phyloP scores from a whole-genome alignment of 2,797 vertebrate genomes.

The Cryptoblepharus egeriae region DNA sequence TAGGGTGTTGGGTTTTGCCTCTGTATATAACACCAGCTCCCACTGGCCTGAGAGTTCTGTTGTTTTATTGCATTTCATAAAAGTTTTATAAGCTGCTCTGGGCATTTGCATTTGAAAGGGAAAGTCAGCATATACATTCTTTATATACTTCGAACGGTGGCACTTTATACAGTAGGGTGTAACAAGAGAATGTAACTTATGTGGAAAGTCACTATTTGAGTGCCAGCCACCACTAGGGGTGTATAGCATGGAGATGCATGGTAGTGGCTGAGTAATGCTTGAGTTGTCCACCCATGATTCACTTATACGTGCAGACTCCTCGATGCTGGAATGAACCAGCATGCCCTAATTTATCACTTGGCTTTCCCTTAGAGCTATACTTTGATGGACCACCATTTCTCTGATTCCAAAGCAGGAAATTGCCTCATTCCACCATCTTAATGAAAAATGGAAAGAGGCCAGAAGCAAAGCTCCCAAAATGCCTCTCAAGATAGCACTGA shows the following conservation, averaged over 20 bases:
- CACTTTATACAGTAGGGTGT: background rate
- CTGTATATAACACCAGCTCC: too few relatives aligned
- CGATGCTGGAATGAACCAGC: background rate
- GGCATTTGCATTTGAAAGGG: too few relatives aligned
- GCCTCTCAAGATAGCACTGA: background rate
- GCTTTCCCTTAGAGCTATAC: background rate
- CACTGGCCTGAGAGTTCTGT: too few relatives aligned
- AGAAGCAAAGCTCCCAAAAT: background rate
- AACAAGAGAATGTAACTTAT: background rate
- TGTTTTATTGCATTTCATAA: too few relatives aligned
- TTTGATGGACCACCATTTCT: background rate
- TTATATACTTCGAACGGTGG: too few relatives aligned
- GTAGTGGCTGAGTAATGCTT: background rate
- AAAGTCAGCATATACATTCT: too few relatives aligned
- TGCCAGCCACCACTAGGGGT: background rate
- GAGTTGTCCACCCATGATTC: background rate
- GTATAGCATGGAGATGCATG: background rate
- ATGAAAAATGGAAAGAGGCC: background rate
- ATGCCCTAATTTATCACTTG: background rate
- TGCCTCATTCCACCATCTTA: background rate
- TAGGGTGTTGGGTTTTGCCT: too few relatives aligned
- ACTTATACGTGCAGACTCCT: background rate
- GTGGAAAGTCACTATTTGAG: background rate
- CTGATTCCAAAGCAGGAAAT: background rate
- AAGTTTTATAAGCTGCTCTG: too few relatives aligned